Conservation (phyloP, 2,113 vertebrate genomes). For the Corapipo altera region DNA sequence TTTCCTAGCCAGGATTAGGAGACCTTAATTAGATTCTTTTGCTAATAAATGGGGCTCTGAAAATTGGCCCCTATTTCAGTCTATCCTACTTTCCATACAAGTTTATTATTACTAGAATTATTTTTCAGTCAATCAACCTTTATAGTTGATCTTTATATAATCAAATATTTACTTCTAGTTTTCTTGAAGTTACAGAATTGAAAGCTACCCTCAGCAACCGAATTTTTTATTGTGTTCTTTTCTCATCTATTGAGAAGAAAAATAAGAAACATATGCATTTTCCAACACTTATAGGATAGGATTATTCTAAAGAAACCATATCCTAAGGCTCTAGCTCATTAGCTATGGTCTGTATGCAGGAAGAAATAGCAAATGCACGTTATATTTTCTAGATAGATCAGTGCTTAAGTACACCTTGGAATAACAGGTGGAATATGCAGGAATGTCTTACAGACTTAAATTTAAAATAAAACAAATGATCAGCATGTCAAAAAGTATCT, state of each 20-base stretch:
- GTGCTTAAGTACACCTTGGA: not conserved
- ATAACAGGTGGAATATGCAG: not conserved
- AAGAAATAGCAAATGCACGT: not conserved
- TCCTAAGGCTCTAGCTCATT: not conserved
- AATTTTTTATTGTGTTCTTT: not conserved
- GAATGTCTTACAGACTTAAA: not conserved
- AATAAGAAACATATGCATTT: not conserved
- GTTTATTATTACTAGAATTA: not conserved
- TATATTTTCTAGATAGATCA: not conserved
- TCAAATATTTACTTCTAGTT: not conserved
- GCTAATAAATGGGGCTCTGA: not conserved
- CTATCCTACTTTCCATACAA: not conserved
- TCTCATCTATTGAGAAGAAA: not conserved
- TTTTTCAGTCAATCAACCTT: not conserved
- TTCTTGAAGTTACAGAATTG: not conserved
- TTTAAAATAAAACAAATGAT: not conserved
- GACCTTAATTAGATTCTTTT: not conserved
- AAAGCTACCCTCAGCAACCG: not conserved
- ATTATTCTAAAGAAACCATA: not conserved
- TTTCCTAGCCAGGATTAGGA: not conserved
- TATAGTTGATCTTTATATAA: not conserved
- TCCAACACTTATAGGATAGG: not conserved
- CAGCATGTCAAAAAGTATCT: not conserved
- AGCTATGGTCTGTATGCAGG: not conserved
- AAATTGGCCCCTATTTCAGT: not conserved